A percentile compares a stretch with the other conserved stretches of the same genome.
phyloP scores from a whole-genome alignment of 2,113 vertebrate species.

The Tenebrosternarchus preto region DNA sequence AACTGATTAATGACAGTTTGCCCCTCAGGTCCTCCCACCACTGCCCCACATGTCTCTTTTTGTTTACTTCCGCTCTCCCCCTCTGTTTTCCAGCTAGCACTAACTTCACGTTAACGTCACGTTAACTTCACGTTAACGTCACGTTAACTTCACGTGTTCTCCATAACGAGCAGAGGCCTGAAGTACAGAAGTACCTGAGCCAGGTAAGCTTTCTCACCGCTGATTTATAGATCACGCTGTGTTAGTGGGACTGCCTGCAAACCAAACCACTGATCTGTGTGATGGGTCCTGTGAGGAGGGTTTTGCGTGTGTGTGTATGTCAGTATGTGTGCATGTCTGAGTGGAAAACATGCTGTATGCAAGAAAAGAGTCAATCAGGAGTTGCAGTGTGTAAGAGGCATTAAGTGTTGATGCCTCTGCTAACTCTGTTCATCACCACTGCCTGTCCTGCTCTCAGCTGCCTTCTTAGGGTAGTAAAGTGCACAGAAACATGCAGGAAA shows the following conservation, averaged over 20 bases:
- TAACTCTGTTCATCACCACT: no score
- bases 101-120: not conserved
- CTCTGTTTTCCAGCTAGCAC: conserved; percentile 9
- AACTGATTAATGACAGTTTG: conserved; percentile 73
- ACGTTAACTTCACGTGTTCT: not conserved
- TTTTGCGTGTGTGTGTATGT: conserved; percentile 16
- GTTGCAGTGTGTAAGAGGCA: not conserved
- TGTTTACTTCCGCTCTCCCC: conserved; percentile 37
- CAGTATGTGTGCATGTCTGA: conserved; percentile 6
- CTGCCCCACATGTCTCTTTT: conserved; percentile 48
- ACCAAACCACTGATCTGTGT: conserved; percentile 51
- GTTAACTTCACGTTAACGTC: not conserved
- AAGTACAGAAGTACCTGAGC: conserved; percentile 50
- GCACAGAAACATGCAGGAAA: not conserved
- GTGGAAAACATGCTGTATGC: not conserved
- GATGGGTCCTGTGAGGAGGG: conserved; percentile 24
- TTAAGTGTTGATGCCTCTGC: no score
- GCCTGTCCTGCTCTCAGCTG: no score
- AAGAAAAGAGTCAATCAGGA: not conserved
- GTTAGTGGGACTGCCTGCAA: conserved; percentile 51
- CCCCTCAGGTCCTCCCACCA: conserved; percentile 20
- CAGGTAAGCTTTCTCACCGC: conserved; percentile 57
- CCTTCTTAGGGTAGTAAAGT: no score
- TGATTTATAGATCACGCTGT: conserved; percentile 42
- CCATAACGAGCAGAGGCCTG: conserved; percentile 35